Base-by-base conservation (phyloP, 2,113 vertebrate genomes). In the Anarhynchus alexandrinus region DNA sequence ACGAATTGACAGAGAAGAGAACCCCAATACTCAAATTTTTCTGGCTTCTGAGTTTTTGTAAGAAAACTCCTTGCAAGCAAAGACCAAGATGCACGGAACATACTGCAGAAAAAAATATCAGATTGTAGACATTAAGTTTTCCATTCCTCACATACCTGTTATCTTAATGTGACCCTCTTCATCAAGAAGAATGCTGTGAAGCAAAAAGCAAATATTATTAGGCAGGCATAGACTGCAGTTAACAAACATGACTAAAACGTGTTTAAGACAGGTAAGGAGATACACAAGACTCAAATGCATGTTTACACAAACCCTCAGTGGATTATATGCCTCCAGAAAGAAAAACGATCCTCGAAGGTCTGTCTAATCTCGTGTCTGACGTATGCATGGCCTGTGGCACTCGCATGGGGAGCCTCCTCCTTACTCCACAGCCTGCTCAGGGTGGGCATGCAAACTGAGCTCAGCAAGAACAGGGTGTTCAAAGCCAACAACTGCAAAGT, bases 111-210 rank as follows among this genome's bases (percentile, higher is more conserved):
- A 30, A 70, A 23, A 57, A 6, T 2, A 20, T 4, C 18, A 66
- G 34, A 22, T 59, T n/a, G 36, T 22, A 76, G 29, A 45, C 38
- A 40, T 12, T 5, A 38, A 65, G 27, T 23, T 88, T 88, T 25
- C 40, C 5, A 0, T 38, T 69, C 49, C 42, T 70, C 59, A 94
- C 98, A 70, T 91, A 99, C 99, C 99, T 96, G 99, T 99, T 96
- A 99, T 98, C 92, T 99, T 99, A 86, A 99, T 99, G 90, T 99
- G 99, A 6, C 99, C 99, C 59, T 99, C 99, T 98, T 99, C 99
- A 93, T 99, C 99, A 91, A 99, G 98, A 92, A 99, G 99, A 98
- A 99, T 99, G 96, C 99, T 99, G 93, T 59, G 94, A 97, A 96
- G 86, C 9, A 45, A 94, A 84, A 43, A 73, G 26, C 27, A 88